phyloP scores from a whole-genome alignment of 1,140 invertebrate genomes.

The Triops cancriformis region DNA sequence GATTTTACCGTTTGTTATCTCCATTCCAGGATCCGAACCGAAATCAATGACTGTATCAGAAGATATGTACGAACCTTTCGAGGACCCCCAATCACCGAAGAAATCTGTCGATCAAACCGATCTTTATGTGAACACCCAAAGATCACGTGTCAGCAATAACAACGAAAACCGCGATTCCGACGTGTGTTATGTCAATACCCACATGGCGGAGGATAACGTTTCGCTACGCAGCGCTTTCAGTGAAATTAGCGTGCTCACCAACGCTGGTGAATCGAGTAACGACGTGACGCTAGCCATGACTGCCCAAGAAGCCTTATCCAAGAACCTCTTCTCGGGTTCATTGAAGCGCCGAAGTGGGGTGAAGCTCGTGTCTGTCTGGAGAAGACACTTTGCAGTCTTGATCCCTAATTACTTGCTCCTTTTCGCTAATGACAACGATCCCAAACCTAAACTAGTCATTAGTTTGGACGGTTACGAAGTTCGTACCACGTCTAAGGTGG shows the following conservation, averaged over 20 bases:
- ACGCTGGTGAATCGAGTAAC: background rate
- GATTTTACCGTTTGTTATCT: background rate
- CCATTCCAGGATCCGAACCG: background rate
- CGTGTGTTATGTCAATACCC: background rate
- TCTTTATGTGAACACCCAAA: background rate
- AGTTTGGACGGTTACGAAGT: background rate
- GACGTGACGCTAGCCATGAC: background rate
- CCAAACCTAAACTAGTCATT: conserved; percentile 20
- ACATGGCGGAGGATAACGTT: background rate
- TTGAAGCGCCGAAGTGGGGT: conserved; percentile 22
- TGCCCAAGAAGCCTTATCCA: background rate
- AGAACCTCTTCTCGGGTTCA: background rate
- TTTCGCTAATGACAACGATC: conserved; percentile 21
- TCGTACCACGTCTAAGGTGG: background rate
- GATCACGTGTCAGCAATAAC: background rate
- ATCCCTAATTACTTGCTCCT: conserved; percentile 18
- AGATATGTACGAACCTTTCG: conserved; percentile 1
- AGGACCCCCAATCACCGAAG: background rate
- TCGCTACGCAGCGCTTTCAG: background rate
- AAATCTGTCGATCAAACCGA: background rate
- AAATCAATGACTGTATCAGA: background rate
- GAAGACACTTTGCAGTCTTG: conserved; percentile 21
- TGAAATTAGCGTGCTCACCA: conserved; percentile 4
- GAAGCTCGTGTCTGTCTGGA: conserved; percentile 24
- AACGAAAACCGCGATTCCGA: background rate